A percentile compares a stretch with the other conserved stretches of the same genome.
phyloP scores from a whole-genome alignment of 2,888 invertebrate species.

The Tenthredo notha region DNA sequence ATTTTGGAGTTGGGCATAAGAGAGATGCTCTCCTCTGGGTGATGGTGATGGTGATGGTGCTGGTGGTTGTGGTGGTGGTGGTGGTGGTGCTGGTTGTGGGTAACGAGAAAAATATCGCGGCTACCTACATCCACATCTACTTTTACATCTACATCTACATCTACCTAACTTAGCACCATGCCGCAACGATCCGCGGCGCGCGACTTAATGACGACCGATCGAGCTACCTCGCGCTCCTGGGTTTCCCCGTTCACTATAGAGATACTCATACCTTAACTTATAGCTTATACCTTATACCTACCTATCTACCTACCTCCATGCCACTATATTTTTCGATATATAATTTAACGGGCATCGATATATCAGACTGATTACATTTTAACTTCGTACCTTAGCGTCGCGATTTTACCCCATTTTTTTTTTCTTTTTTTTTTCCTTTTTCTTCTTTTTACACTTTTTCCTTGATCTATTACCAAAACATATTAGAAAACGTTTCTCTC shows the following conservation, averaged over 20 bases:
- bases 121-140: neutral
- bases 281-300: neutral
- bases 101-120: conserved; percentile 51
- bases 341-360: conserved; percentile 47
- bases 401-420: neutral
- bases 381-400: conserved; percentile 38
- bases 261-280: neutral
- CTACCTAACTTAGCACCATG: conserved; percentile 15
- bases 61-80: neutral
- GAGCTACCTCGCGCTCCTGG: conserved; percentile 10
- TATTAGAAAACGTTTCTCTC: neutral
- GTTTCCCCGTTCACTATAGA: neutral
- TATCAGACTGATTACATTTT: conserved; percentile 51
- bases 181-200: conserved; percentile 26
- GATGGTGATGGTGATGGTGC: neutral
- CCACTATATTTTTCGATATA: conserved; percentile 51
- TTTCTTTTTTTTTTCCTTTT: neutral
- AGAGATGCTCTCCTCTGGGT: conserved; percentile 25
- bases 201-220: conserved; percentile 49
- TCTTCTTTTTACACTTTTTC: neutral
- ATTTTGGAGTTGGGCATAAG: conserved; percentile 58
- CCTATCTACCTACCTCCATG: neutral
- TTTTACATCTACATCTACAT: neutral
- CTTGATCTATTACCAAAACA: neutral
- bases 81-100: neutral